phyloP scores from a whole-genome alignment of 2,797 vertebrate genomes.

The Percopsis omiscomaycus region DNA sequence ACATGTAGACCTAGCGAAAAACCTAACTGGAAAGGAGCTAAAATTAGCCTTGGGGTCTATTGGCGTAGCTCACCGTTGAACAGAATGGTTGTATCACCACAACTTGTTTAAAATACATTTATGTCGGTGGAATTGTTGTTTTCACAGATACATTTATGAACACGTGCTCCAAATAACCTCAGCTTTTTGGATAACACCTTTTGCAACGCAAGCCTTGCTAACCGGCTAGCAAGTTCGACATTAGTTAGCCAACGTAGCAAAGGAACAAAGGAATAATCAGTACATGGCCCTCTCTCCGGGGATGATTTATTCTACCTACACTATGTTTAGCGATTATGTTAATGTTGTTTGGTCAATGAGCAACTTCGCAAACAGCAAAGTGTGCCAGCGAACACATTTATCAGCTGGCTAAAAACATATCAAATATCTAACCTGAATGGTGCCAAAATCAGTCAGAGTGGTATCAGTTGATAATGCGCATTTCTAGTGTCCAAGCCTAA shows the following conservation, averaged over 20 bases:
- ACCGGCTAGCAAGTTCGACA: slow-evolving; percentile 59
- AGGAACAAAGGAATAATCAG: slow-evolving; percentile 79
- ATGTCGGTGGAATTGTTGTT: neutral
- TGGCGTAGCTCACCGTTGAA: slow-evolving; percentile 32
- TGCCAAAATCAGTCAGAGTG: slow-evolving; percentile 2
- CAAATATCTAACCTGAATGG: slow-evolving; percentile 6
- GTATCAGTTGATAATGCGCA: neutral
- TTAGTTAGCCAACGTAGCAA: slow-evolving; percentile 60
- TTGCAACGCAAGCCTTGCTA: slow-evolving; percentile 36
- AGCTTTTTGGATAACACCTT: neutral
- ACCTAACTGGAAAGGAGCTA: slow-evolving; percentile 38
- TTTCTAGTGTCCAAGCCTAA: neutral
- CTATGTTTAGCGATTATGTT: neutral
- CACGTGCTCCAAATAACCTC: neutral
- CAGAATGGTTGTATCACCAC: slow-evolving; percentile 34
- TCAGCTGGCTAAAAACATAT: neutral
- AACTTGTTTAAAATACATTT: neutral
- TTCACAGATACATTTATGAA: neutral
- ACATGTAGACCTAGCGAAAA: slow-evolving; percentile 12
- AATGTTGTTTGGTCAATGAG: neutral
- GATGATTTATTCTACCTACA: slow-evolving; percentile 18
- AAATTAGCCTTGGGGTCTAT: slow-evolving; percentile 48
- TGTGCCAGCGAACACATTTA: neutral
- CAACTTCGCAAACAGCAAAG: neutral
- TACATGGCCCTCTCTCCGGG: slow-evolving; percentile 45